Base-by-base conservation (phyloP, 2,797 vertebrate genomes). In the Glossophaga mutica region DNA sequence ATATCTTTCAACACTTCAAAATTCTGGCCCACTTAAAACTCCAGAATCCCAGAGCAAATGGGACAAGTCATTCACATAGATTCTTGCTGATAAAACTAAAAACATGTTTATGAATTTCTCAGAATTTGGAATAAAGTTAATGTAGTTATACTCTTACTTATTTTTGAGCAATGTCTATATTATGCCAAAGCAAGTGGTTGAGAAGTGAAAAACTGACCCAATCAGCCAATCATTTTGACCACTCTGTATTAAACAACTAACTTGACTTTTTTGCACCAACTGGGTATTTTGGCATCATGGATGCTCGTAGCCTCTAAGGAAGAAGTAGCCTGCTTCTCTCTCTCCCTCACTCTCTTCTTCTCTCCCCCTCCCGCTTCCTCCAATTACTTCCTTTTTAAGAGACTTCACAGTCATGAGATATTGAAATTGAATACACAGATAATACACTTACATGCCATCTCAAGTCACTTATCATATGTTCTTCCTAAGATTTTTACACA, bases 1-100 rank as follows among this genome's bases (percentile, higher is more conserved):
- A 97, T 97, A 96, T 96, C 89, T 98, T 98, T 97, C 26, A 37
- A 87, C 95, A 94, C 82, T 88, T n/a, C 18, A 90, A 96, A 97
- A 94, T 79, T 57, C 68, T 95, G 87, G 29, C 39, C 73, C 34
- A 78, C 90, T 96, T 97, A 95, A 96, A 96, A 96, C 84, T 85
- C 34, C 62, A 94, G 68, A 95, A 96, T 94, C 95, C 73, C 93
- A 73, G 81, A 57, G 37, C 92, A 96, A 97, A 94, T 83, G 95
- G 87, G 94, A 90, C 85, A 95, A 91, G 79, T 87, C 81, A 94
- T 86, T 95, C 96, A 97, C 62, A 46, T 93, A 89, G 67, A 94
- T 93, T 97, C 94, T 95, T 94, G 83, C 92, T 96, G 95, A 97
- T 96, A 95, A 97, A 97, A 96, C 59, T 82, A 50, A 96, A 96